phyloP scores from a whole-genome alignment of 2,888 invertebrate species.

The Oasisia sp. region DNA sequence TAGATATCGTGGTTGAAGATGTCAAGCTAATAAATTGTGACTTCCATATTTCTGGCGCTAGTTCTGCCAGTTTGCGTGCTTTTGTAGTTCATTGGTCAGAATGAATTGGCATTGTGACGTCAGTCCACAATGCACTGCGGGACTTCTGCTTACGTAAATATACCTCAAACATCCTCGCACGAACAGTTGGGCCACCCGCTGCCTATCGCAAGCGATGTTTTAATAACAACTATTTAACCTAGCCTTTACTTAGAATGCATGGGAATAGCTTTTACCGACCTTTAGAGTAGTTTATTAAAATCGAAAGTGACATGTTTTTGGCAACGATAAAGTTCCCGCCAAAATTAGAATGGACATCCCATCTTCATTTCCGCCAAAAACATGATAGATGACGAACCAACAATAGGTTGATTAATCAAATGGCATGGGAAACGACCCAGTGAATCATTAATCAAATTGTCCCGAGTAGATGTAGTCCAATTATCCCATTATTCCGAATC shows the following conservation, averaged over 20 bases:
- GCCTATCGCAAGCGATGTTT: too few species aligned
- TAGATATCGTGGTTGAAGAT: too few species aligned
- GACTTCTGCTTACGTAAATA: too few species aligned
- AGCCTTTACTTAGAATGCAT: background rate
- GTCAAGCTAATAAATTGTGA: too few species aligned
- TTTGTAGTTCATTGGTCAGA: too few species aligned
- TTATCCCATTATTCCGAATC: background rate
- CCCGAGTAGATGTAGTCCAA: background rate
- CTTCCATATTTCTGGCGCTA: too few species aligned
- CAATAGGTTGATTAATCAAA: background rate
- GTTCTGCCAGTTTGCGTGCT: too few species aligned
- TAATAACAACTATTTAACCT: too few species aligned
- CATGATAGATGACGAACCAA: background rate
- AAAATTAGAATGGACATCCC: background rate
- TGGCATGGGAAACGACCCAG: background rate
- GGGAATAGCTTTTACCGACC: background rate
- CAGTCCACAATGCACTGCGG: too few species aligned
- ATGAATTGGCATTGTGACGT: too few species aligned
- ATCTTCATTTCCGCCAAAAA: background rate
- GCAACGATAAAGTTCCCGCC: background rate
- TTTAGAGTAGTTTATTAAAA: background rate
- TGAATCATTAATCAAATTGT: background rate
- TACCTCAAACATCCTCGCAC: too few species aligned
- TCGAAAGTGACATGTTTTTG: background rate
- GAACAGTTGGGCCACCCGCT: too few species aligned